Conservation (phyloP, 2,888 invertebrate species). For the Brenthis ino region DNA sequence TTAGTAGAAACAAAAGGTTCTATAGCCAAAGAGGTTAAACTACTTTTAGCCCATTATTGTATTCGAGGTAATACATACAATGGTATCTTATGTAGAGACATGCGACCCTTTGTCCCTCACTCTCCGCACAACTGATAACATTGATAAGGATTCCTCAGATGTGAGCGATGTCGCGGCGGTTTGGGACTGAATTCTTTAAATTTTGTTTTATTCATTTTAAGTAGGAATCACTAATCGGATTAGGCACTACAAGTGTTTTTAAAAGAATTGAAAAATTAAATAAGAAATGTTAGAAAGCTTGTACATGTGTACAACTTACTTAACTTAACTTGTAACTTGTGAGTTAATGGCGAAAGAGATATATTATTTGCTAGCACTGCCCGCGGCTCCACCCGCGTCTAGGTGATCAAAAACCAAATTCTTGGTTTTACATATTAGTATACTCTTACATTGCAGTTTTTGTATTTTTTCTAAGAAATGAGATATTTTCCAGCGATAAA, state of each 20-base stretch:
- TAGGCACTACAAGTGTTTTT: neutral
- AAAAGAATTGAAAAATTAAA: slow-evolving; percentile 6
- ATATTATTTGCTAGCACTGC: too few species aligned
- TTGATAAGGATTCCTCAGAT: slow-evolving; percentile 1
- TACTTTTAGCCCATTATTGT: slow-evolving; percentile 1
- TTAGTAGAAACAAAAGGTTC: slow-evolving; percentile 10
- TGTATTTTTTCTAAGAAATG: too few species aligned
- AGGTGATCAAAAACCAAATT: too few species aligned
- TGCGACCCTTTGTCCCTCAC: slow-evolving; percentile 6
- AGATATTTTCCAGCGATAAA: too few species aligned
- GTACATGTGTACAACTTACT: too few species aligned
- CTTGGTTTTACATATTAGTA: too few species aligned
- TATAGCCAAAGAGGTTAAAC: neutral
- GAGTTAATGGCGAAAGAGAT: too few species aligned
- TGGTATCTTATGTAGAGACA: neutral
- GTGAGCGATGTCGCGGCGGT: slow-evolving; percentile 6
- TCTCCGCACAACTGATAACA: neutral
- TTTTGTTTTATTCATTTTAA: neutral
- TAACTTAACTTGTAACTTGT: too few species aligned
- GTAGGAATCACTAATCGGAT: slow-evolving; percentile 12
- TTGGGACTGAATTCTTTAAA: slow-evolving; percentile 2
- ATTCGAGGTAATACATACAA: slow-evolving; percentile 9
- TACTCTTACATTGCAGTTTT: too few species aligned
- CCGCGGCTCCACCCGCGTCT: too few species aligned
- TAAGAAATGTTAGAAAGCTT: neutral